Evolutionary conservation across 1,140 invertebrate species (phyloP).

Genomic region (Polypedilum vanderplanki): DNA sequence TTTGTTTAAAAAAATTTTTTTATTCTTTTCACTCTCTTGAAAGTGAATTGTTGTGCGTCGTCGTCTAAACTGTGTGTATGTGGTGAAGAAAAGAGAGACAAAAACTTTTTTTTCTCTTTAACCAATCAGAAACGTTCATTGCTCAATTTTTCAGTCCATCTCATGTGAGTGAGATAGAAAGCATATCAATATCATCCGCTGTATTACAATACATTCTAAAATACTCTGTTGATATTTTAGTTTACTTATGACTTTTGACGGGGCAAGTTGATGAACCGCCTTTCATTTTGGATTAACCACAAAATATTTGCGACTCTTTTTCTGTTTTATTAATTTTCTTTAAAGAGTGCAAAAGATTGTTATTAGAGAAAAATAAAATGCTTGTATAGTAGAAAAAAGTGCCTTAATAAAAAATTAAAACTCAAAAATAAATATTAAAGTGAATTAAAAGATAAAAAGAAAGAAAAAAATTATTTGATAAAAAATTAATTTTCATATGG

Average conservation of each 20-base stretch:
- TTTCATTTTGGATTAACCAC: background rate
- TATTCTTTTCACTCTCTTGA: background rate
- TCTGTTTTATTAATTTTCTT: background rate
- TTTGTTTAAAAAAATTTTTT: background rate
- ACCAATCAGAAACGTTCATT: slow-evolving; percentile 4
- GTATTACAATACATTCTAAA: background rate
- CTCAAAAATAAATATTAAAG: background rate
- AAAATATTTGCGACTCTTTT: background rate
- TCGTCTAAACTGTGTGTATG: background rate
- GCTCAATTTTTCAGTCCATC: background rate
- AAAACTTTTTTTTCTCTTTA: background rate
- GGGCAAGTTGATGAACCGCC: slow-evolving; percentile 18
- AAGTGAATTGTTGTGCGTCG: background rate
- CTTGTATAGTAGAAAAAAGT: background rate
- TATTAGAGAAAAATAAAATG: slow-evolving; percentile 5
- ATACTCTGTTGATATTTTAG: slow-evolving; percentile 9
- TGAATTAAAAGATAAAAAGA: no score
- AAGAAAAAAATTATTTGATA: background rate
- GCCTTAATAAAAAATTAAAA: background rate
- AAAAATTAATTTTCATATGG: slow-evolving; percentile 42
- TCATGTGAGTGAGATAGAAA: background rate
- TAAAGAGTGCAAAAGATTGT: background rate
- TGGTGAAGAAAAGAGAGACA: background rate
- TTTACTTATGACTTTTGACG: slow-evolving; percentile 19
- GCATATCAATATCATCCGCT: background rate